phyloP scores from a whole-genome alignment of 1,140 invertebrate species.

The Hypothenemus hampei region DNA sequence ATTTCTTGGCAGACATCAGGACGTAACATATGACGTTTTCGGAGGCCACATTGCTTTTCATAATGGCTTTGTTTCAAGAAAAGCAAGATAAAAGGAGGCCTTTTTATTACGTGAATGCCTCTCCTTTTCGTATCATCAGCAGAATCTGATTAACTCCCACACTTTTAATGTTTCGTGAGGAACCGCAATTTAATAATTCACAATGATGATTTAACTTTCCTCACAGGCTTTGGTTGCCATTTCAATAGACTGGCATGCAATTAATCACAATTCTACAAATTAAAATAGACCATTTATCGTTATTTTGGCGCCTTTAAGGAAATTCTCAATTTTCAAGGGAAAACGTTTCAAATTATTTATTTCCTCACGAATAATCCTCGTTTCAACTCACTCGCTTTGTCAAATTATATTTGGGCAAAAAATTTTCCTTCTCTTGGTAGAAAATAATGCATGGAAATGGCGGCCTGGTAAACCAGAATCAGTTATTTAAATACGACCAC shows the following conservation, averaged over 20 bases:
- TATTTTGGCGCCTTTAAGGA: not conserved
- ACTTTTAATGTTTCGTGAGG: too few species aligned
- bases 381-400: too few species aligned
- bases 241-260: conserved; percentile 1
- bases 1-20: conserved; percentile 11
- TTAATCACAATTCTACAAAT: conserved; percentile 4
- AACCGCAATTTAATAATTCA: too few species aligned
- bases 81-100: not conserved
- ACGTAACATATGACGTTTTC: conserved; percentile 10
- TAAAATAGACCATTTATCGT: conserved; percentile 1
- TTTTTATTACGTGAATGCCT: too few species aligned
- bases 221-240: not conserved
- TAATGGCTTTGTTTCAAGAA: conserved; percentile 6
- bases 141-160: too few species aligned
- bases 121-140: too few species aligned
- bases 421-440: too few species aligned
- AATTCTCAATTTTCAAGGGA: conserved; percentile 2
- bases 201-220: conserved; percentile 1
- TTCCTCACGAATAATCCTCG: too few species aligned
- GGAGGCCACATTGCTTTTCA: conserved; percentile 6
- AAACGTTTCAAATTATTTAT: too few species aligned
- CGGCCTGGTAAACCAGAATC: conserved; percentile 10
- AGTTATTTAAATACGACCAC: conserved; percentile 16
- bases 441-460: not conserved
- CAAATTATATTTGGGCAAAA: too few species aligned